Evolutionary conservation across 2,888 invertebrate species (phyloP), one percentile per base, ranked within the genome.

Genomic region (Pherbina coryleti): DNA sequence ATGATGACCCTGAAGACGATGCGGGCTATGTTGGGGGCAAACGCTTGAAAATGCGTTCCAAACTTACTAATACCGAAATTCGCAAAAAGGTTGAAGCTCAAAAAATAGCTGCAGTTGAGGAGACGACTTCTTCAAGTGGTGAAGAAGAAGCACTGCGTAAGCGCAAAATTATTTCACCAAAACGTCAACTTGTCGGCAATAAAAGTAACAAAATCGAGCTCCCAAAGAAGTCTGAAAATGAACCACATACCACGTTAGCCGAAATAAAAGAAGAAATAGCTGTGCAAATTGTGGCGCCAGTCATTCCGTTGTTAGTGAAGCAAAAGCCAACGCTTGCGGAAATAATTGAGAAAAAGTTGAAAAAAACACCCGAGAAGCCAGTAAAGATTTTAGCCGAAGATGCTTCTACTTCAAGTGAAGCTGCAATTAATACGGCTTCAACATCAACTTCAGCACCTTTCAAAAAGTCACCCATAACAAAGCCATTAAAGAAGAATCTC

Each of bases 81-180:
- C 81, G 90, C 3, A 87, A 88, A 70, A 89, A 89, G 75, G 84
- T 89, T 4, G 90, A 90, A 80, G 87, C 87, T 0, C 85, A 87
- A 67, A 86, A 88, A 69, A 83, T 83, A 3, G 84, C 85, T 8
- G 81, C 82, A 51, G 87, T 88, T 64, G 84, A 84, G 60, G 86
- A 85, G 1, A 87, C 88, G 0, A 88, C 88, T 3, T 89, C 89
- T 4, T 89, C 89, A 73, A 86, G 88, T 2, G 82, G 84, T 8
- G 88, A 88, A 75, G 88, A 89, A 71, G 87, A 87, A 67, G 62
- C 82, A 2, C 83, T 82, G 5, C 82, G 80, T 74, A 83, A 85
- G 3, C 84, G 84, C 8, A 87, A 86, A 62, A 84, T 84, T 14
- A 82, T 83, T 9, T 83, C 83, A 0, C 82, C 84, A n/a, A 86